These are phyloP conservation scores for Rallus crepitans DNA, from an alignment of 2,797 vertebrate genomes.

Conservation along the genomic window DNA sequence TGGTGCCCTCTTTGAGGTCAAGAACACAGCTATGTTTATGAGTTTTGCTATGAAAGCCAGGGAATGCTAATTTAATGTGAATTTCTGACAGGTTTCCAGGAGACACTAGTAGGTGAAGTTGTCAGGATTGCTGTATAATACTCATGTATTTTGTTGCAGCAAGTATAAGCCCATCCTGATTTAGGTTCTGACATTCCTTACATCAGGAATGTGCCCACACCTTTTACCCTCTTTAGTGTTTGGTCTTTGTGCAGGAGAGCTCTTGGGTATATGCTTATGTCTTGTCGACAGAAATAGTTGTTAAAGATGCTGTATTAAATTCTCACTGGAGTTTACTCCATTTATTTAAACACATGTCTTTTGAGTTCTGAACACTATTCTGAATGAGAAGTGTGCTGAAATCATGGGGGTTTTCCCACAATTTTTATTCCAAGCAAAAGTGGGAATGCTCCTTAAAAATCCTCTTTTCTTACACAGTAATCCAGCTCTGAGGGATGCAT, in stretches of 20 bases:
- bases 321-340: not conserved
- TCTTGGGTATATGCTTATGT: not conserved
- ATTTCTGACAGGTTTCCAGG: not conserved
- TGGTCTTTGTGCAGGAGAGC: not conserved
- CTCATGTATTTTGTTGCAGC: not conserved
- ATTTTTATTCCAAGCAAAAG: not conserved
- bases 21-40: not conserved
- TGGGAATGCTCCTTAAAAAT: not conserved
- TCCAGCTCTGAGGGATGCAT: not conserved
- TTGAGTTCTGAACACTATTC: not conserved
- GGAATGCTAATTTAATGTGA: not conserved
- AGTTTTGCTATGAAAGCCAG: not conserved
- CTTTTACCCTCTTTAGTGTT: not conserved
- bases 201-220: not conserved
- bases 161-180: not conserved
- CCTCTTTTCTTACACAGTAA: not conserved
- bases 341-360: not conserved
- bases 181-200: not conserved
- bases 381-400: not conserved
- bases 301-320: not conserved
- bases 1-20: not conserved
- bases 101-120: not conserved
- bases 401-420: accelerated
- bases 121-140: not conserved
- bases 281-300: not conserved